Evolutionary conservation across 2,113 vertebrate genomes (phyloP).

Genomic region (Cochlearius cochlearius): DNA sequence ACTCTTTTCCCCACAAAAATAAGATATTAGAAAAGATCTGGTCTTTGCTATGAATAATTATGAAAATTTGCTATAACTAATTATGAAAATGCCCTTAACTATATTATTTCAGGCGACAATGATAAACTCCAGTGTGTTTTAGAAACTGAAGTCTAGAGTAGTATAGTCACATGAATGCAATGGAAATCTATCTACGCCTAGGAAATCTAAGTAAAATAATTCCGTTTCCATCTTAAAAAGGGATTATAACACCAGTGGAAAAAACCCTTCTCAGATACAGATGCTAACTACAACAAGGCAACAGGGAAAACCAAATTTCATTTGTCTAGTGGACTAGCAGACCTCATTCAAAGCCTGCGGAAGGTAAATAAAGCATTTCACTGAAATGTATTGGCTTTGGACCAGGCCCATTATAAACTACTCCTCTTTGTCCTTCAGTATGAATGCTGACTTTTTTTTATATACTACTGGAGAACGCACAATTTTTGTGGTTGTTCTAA

Average conservation of each 20-base stretch:
- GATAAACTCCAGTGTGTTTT: not conserved
- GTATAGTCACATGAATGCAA: not conserved
- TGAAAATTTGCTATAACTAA: not conserved
- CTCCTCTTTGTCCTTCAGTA: not conserved
- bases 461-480: not conserved
- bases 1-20: not conserved
- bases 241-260: not conserved
- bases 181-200: not conserved
- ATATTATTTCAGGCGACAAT: not conserved
- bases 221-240: not conserved
- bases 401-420: not conserved
- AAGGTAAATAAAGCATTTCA: not conserved
- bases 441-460: not conserved
- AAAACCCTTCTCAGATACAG: not conserved
- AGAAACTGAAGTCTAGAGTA: not conserved
- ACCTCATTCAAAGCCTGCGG: not conserved
- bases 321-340: not conserved
- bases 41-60: not conserved
- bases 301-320: not conserved
- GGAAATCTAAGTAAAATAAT: not conserved
- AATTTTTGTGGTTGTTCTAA: not conserved
- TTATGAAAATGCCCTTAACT: not conserved
- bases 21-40: not conserved
- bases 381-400: not conserved
- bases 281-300: not conserved